phyloP scores from a whole-genome alignment of 2,797 vertebrate species.

The Rhynchotus rufescens region DNA sequence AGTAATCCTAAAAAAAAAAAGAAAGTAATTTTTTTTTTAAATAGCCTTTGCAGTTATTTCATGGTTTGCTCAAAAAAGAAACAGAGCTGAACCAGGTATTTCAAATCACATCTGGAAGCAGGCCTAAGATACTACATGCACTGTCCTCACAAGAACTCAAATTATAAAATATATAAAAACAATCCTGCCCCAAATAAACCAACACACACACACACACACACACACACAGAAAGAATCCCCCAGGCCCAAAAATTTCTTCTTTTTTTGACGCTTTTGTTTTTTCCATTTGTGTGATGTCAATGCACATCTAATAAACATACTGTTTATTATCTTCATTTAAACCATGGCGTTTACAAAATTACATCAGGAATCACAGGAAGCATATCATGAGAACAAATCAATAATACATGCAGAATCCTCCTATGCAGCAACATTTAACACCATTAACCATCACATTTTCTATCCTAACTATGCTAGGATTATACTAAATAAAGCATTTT shows the following conservation, averaged over 20 bases:
- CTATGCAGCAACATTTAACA: not conserved
- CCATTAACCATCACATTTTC: slow-evolving; percentile 28
- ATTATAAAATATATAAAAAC: not conserved
- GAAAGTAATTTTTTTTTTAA: slow-evolving; percentile 32
- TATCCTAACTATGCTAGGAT: slow-evolving; percentile 41
- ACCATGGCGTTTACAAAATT: slow-evolving; percentile 16
- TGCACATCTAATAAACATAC: slow-evolving; percentile 54
- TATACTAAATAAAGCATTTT: slow-evolving; percentile 40
- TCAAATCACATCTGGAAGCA: slow-evolving; percentile 17
- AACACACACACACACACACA: not conserved
- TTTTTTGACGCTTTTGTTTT: not conserved
- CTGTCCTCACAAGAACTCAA: slow-evolving; percentile 1
- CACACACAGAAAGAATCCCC: not conserved
- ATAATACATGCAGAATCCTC: not conserved
- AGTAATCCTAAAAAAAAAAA: slow-evolving; percentile 36
- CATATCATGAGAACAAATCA: not conserved
- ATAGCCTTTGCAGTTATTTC: slow-evolving; percentile 27
- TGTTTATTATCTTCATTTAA: slow-evolving; percentile 59
- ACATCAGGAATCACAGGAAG: slow-evolving; percentile 15
- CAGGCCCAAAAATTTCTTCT: not conserved
- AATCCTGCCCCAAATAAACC: not conserved
- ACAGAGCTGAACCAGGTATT: not conserved
- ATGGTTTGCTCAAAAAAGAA: slow-evolving; percentile 11
- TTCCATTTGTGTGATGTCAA: slow-evolving; percentile 39
- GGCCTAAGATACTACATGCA: not conserved